Base-by-base conservation (phyloP, 2,113 vertebrate species). In the Crotalus helleri region DNA sequence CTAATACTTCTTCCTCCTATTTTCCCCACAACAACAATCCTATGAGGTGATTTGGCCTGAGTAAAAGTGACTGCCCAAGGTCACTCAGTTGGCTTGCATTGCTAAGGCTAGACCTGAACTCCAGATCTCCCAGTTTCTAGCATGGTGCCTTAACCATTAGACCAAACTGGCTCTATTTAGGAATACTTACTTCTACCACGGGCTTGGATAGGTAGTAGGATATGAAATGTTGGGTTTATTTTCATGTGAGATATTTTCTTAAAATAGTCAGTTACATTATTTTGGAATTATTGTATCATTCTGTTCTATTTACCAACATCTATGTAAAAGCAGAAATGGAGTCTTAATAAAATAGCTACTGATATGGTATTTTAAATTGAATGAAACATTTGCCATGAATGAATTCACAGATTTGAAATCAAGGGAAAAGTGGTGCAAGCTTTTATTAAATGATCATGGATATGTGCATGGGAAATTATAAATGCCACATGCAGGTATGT, bases 381-480 rank as follows among this genome's bases (percentile, higher is more conserved):
- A 57, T 15, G 8, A 39, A 93, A 55, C 57, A 5, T 58, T 19
- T 58, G 57, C 57, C 57, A 58, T 92, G 92, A 0, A 74, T 2
- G 55, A 91, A 57, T 12, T 4, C 8, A n/a, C 59, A n/a, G 12
- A 49, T 54, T 26, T 5, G 19, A 2, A 59, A 90, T 39, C 91
- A 87, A 1, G 13, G 89, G 39, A 88, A 92, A 24, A 5, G 12
- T 94, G 92, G 64, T 4, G 5, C 33, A 61, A 92, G 3, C 0
- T 57, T 49, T 33, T 81, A 33, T 81, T 39, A 81, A 81, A 81
- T 39, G 13, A 81, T 33, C 4, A 39, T 81, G 33, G 33, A 1
- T 46, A 19, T 33, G 29, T 1, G 1, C 0, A 5, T 39, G 0
- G 33, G 0, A 89, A 86, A 11, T 89, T 17, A 1, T 49, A 54